Evolutionary conservation across 2,113 vertebrate species (phyloP).

Genomic region (Lampris megalopsis): DNA sequence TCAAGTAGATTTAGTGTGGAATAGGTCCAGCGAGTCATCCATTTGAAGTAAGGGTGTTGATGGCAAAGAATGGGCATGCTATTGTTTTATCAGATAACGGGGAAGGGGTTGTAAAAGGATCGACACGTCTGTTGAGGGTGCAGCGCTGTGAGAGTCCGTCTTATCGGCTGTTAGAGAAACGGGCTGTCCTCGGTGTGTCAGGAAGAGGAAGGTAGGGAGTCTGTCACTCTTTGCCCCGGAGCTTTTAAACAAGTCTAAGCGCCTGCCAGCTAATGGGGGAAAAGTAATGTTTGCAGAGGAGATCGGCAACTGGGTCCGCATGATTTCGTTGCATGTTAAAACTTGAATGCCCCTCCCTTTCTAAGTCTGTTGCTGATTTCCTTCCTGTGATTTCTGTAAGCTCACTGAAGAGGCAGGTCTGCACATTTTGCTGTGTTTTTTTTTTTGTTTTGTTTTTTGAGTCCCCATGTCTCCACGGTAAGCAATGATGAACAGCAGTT

Average conservation of each 20-base stretch:
- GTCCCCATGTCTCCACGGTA: not conserved
- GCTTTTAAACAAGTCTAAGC: slow-evolving; percentile 74
- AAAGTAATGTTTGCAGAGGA: slow-evolving; percentile 50
- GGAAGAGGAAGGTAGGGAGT: slow-evolving; percentile 66
- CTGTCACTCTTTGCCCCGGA: slow-evolving; percentile 64
- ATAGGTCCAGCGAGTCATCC: slow-evolving; percentile 25
- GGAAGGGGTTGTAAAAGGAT: slow-evolving; percentile 54
- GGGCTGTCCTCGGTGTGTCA: slow-evolving; percentile 66
- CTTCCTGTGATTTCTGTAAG: slow-evolving; percentile 63
- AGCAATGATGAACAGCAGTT: not conserved
- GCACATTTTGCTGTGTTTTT: not conserved
- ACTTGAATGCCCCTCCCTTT: slow-evolving; percentile 25
- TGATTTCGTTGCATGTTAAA: slow-evolving; percentile 37
- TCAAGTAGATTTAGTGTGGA: slow-evolving; percentile 13
- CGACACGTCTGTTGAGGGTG: slow-evolving; percentile 48
- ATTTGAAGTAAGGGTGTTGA: slow-evolving; percentile 41
- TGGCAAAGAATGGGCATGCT: slow-evolving; percentile 31
- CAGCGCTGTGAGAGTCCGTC: slow-evolving; percentile 43
- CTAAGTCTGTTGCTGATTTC: slow-evolving; percentile 30
- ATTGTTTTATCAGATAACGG: slow-evolving; percentile 56
- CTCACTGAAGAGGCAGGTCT: slow-evolving; percentile 59
- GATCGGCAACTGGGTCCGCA: slow-evolving; percentile 49
- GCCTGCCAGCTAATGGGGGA: slow-evolving; percentile 58
- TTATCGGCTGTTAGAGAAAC: slow-evolving; percentile 74
- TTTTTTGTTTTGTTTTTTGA: not conserved